Evolutionary conservation across 2,797 vertebrate genomes (phyloP), one percentile per base, ranked within the genome.

Genomic region (Spea hammondii): DNA sequence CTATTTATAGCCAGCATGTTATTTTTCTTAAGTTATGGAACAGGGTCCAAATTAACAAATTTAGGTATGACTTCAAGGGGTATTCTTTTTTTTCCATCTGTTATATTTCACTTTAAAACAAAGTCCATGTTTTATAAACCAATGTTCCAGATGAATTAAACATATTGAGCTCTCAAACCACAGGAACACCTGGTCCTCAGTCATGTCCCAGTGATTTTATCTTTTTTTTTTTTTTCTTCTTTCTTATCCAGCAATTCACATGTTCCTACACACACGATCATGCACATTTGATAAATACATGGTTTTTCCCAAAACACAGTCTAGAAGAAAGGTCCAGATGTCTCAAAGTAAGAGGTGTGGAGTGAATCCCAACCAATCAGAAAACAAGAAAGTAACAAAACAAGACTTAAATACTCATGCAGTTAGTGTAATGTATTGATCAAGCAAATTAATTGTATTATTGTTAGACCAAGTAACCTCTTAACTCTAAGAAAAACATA

Each of bases 121-220:
- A 62, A 7, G 6, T 4, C 59, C 59, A 1, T 32, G n/a, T 12
- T 62, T 17, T 62, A 1, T 6, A 17, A 62, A 62, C 5, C 32
- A 12, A 13, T 57, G 12, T 57, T 17, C n/a, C n/a, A 62, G 59
- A 6, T 62, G n/a, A 62, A 62, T 62, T 14, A 62, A 72, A 62
- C 55, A 72, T 32, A 72, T 46, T 46, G 6, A 60, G 12, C 17
- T 54, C 32, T 72, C n/a, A 60, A 14, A 48, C 8, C 46, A 12
- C 55, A 72, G 44, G 11, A 59, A 9, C 55, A 72, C 45, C 44
- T 72, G 57, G 12, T 72, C 4, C 44, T 72, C 51, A 55, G 54
- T 5, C 12, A 44, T 14, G 8, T 70, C n/a, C 50, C 55, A 5
- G n/a, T 11, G 70, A 59, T 44, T 46, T 44, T 62, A 3, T 2